phyloP scores from a whole-genome alignment of 1,140 invertebrate species.

The Drosophila baimaii region DNA sequence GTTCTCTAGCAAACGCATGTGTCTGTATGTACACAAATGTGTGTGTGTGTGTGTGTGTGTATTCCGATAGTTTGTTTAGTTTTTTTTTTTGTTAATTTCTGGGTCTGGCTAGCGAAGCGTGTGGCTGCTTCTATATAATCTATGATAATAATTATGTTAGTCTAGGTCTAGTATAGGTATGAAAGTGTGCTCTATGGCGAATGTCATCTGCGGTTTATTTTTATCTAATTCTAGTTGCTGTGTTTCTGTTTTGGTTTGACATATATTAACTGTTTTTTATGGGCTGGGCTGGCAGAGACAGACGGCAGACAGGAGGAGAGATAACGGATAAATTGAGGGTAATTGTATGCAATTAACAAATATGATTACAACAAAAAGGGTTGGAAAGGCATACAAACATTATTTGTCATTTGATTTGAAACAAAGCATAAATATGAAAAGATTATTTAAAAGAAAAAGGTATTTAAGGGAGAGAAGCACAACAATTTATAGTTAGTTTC shows the following conservation, averaged over 20 bases:
- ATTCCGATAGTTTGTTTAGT: constrained; percentile 32
- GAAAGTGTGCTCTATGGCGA: constrained; percentile 19
- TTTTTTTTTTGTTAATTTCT: constrained; percentile 12
- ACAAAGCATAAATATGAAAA: background rate
- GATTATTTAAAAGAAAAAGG: too few relatives aligned
- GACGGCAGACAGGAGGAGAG: constrained; percentile 40
- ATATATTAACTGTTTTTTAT: constrained; percentile 71
- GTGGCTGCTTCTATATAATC: constrained; percentile 55
- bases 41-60: constrained; percentile 20
- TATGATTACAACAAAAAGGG: constrained; percentile 19
- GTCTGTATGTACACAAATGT: constrained; percentile 20
- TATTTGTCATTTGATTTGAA: background rate
- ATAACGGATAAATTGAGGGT: constrained; percentile 61
- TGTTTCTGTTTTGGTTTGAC: constrained; percentile 46
- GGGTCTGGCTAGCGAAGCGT: constrained; percentile 51
- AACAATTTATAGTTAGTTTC: too few relatives aligned
- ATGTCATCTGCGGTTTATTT: constrained; percentile 71
- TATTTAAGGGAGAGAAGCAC: too few relatives aligned
- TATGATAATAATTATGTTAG: constrained; percentile 61
- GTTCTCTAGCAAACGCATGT: constrained; percentile 47
- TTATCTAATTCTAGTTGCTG: constrained; percentile 55
- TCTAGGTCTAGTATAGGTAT: constrained; percentile 52
- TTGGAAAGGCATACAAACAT: background rate
- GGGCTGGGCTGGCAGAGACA: constrained; percentile 27
- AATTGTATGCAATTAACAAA: constrained; percentile 60